Base-by-base conservation (phyloP, 2,888 invertebrate genomes). In the Rhabditoides inermis region DNA sequence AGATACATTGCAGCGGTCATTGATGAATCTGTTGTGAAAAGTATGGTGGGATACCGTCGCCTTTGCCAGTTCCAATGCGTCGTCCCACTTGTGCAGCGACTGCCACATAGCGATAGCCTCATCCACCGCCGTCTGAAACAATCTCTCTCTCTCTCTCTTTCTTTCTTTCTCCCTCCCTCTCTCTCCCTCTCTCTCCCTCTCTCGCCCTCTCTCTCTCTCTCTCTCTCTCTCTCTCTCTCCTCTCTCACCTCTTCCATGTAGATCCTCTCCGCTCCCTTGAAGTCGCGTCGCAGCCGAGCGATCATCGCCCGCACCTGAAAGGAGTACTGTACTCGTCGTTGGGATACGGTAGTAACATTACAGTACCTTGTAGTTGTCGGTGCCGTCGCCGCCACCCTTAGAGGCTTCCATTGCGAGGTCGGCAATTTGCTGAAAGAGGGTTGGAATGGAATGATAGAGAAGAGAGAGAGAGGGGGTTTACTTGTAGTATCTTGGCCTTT, bases 101-200 rank as follows among this genome's bases (percentile, higher is more conserved):
- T 88, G 87, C 77, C 94, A 95, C 92, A 95, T 95, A 46, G 84
- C 83, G 49, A 98, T 82, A 0, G 94, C 94, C 49, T 84, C 76
- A 52, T 88, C 88, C 0, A 92, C 83, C 69, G 88, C 84, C 70
- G 83, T 81, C 78, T 80, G 61, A 36, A 70, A 46, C n/a, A n/a
- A n/a, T n/a, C n/a, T n/a, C n/a, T n/a, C n/a, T n/a, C n/a, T n/a
- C n/a, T n/a, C n/a, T n/a, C n/a, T n/a, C n/a, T n/a, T n/a, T n/a
- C n/a, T n/a, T n/a, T n/a, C n/a, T n/a, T n/a, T n/a, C n/a, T n/a
- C n/a, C n/a, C n/a, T n/a, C n/a, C n/a, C n/a, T n/a, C n/a, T n/a
- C n/a, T n/a, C n/a, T n/a, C n/a, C n/a, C n/a, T n/a, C n/a, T n/a
- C n/a, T n/a, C n/a, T n/a, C n/a, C n/a, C n/a, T n/a, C n/a, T n/a